Percentiles rank a stretch among this genome's conserved stretches.
These are phyloP conservation scores for Notamacropus eugenii DNA, from an alignment of 2,797 vertebrate species.

Conservation along the genomic window DNA sequence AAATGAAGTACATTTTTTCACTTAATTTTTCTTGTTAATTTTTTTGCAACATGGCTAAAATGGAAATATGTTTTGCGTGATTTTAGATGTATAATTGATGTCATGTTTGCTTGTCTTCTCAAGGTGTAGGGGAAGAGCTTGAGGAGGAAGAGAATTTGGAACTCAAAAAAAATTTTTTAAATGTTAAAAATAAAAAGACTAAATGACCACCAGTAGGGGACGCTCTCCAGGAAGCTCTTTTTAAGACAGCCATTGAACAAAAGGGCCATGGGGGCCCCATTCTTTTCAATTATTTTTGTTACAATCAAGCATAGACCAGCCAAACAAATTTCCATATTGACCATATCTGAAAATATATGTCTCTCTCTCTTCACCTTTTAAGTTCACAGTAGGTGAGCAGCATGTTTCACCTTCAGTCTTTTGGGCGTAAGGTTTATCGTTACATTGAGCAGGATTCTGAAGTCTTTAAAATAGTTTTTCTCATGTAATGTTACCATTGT, in stretches of 20 bases:
- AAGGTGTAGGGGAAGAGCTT: not conserved
- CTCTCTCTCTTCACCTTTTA: not conserved
- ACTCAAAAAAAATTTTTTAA: not conserved
- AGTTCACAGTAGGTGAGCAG: not conserved
- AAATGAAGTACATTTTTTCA: not conserved
- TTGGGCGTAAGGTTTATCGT: not conserved
- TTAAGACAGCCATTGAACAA: not conserved
- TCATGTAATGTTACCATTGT: not conserved
- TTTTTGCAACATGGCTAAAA: not conserved
- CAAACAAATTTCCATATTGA: not conserved
- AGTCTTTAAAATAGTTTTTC: not conserved
- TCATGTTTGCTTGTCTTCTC: not conserved
- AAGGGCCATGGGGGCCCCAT: not conserved
- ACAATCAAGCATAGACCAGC: not conserved
- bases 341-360: not conserved
- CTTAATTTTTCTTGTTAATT: not conserved
- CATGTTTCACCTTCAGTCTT: not conserved
- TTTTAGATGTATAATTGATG: not conserved
- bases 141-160: not conserved
- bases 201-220: not conserved
- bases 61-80: not conserved
- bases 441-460: not conserved
- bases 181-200: not conserved
- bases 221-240: not conserved
- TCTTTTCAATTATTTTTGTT: not conserved